phyloP scores from a whole-genome alignment of 2,797 vertebrate species.

The Trichosurus vulpecula region DNA sequence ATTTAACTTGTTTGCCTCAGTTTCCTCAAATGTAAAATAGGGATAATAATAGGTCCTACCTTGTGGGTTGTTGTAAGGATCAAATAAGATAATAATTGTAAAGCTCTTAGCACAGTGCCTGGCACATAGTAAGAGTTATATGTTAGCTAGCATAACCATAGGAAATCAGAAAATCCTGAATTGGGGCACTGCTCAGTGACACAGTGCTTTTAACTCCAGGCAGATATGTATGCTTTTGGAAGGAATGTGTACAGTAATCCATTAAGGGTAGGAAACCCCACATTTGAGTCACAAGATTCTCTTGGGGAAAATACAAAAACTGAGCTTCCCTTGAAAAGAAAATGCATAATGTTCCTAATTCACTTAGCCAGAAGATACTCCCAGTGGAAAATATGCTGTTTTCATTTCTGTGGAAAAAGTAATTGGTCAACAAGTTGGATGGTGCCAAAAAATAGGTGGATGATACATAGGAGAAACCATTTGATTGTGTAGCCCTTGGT shows the following conservation, averaged over 20 bases:
- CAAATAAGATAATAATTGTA: not conserved
- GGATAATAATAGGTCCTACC: not conserved
- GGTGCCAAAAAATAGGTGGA: not conserved
- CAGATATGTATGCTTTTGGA: not conserved
- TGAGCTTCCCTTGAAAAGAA: slow-evolving; percentile 8
- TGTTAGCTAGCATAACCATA: not conserved
- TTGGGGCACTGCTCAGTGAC: not conserved
- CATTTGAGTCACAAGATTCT: slow-evolving; percentile 8
- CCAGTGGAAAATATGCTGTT: slow-evolving; percentile 17
- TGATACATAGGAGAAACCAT: not conserved
- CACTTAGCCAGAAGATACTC: not conserved
- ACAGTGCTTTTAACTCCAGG: not conserved
- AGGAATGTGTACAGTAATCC: not conserved
- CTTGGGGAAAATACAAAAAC: not conserved
- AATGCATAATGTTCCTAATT: slow-evolving; percentile 14
- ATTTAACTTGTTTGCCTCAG: not conserved
- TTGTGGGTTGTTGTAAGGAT: not conserved
- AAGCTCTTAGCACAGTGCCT: not conserved
- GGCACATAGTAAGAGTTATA: not conserved
- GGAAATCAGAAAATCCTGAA: not conserved
- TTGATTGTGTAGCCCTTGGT: not conserved
- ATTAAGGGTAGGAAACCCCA: not conserved
- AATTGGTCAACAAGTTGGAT: not conserved
- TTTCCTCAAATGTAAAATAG: not conserved
- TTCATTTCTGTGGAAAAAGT: slow-evolving; percentile 3